These are phyloP conservation scores for Manduca sexta DNA, from an alignment of 1,140 invertebrate genomes.

Conservation along the genomic window DNA sequence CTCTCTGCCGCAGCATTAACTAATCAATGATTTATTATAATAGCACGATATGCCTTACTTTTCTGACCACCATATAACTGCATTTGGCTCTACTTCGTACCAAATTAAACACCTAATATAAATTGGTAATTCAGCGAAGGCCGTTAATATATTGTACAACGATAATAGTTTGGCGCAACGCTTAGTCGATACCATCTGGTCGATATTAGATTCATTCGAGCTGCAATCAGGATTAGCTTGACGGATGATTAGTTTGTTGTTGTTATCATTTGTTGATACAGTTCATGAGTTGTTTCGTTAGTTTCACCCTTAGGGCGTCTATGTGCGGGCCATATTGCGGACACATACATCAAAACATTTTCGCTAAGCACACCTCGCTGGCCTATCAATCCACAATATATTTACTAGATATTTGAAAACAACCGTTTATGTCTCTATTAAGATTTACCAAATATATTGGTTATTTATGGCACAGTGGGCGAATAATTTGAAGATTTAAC, in stretches of 20 bases:
- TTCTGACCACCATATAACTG: too few relatives aligned
- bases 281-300: conserved; percentile 56
- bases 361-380: too few relatives aligned
- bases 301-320: conserved; percentile 44
- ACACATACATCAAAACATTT: too few relatives aligned
- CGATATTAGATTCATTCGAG: conserved; percentile 68
- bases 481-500: neutral
- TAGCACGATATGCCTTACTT: too few relatives aligned
- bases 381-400: too few relatives aligned
- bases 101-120: neutral
- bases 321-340: conserved; percentile 36
- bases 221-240: conserved; percentile 66
- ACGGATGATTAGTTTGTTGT: conserved; percentile 61
- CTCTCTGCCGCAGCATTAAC: too few relatives aligned
- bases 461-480: neutral
- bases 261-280: conserved; percentile 56
- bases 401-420: too few relatives aligned
- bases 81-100: too few relatives aligned
- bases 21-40: too few relatives aligned
- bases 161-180: conserved; percentile 16
- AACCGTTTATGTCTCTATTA: too few relatives aligned
- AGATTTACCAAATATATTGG: too few relatives aligned
- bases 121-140: conserved; percentile 3
- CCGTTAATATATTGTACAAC: conserved; percentile 13
- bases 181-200: conserved; percentile 64